phyloP scores from a whole-genome alignment of 2,888 invertebrate species.

The Falcaria lacertinaria region DNA sequence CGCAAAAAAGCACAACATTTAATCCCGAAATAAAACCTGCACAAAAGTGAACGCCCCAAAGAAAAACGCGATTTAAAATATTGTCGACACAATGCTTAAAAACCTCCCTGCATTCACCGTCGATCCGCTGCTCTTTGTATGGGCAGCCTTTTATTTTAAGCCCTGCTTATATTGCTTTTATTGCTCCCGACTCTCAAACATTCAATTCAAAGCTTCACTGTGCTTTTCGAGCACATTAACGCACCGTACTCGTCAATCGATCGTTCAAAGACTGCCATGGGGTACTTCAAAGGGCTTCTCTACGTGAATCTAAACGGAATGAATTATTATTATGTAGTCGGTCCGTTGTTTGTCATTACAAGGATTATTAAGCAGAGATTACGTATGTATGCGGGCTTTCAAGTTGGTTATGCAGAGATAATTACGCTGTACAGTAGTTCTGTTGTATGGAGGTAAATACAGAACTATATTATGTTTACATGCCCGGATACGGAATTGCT shows the following conservation, averaged over 20 bases:
- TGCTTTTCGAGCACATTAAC: conserved; percentile 59
- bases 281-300: conserved; percentile 24
- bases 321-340: conserved; percentile 9
- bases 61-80: conserved; percentile 4
- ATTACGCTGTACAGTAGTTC: neutral
- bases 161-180: conserved; percentile 38
- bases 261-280: conserved; percentile 42
- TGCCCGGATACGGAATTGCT: neutral
- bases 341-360: conserved; percentile 20
- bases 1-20: conserved; percentile 22
- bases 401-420: conserved; percentile 1
- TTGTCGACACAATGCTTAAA: neutral
- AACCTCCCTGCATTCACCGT: conserved; percentile 20
- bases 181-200: conserved; percentile 33
- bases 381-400: conserved; percentile 14
- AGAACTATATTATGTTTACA: neutral
- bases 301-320: conserved; percentile 16
- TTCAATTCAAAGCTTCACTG: conserved; percentile 51
- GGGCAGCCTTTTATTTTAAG: conserved; percentile 38
- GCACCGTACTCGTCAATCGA: conserved; percentile 63
- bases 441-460: neutral
- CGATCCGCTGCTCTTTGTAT: conserved; percentile 17
- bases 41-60: conserved; percentile 17
- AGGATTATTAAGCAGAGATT: conserved; percentile 13
- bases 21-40: conserved; percentile 15